These are phyloP conservation scores for Chloroclysta siterata DNA, from an alignment of 2,888 invertebrate species.

Conservation along the genomic window DNA sequence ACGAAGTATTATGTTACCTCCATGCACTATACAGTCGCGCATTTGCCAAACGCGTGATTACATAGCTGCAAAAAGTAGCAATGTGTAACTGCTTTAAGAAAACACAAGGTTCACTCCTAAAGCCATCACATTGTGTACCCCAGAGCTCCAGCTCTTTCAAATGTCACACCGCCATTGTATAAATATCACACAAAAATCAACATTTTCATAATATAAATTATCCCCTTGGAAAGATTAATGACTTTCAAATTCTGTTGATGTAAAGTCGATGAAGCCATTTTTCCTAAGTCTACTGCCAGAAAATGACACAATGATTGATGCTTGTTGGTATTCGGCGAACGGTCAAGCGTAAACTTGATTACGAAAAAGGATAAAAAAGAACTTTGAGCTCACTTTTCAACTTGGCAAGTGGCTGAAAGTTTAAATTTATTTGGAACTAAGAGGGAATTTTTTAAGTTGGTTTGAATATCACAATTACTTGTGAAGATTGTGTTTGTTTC, in stretches of 20 bases:
- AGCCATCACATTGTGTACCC: conserved; percentile 17
- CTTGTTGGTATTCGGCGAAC: conserved; percentile 48
- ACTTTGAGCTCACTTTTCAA: conserved; percentile 22
- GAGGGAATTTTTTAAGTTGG: conserved; percentile 6
- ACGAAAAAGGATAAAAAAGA: conserved; percentile 35
- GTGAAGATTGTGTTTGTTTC: background rate
- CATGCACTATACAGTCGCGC: too few species aligned
- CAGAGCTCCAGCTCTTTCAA: conserved; percentile 26
- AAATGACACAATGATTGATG: conserved; percentile 78
- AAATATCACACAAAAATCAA: conserved; percentile 53
- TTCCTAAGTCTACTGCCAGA: conserved; percentile 73
- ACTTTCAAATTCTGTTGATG: conserved; percentile 68
- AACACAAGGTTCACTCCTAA: background rate
- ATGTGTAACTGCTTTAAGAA: background rate
- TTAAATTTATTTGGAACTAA: conserved; percentile 15
- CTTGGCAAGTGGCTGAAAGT: conserved; percentile 20
- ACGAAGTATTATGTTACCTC: too few species aligned
- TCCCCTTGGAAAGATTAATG: conserved; percentile 71
- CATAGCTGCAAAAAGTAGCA: background rate
- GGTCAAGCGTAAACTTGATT: conserved; percentile 57
- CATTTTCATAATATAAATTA: conserved; percentile 63
- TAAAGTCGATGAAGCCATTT: conserved; percentile 78
- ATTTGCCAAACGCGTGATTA: too few species aligned
- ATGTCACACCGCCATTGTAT: conserved; percentile 38
- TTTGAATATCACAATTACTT: background rate